phyloP scores from a whole-genome alignment of 2,797 vertebrate genomes.

The Ceryle rudis region DNA sequence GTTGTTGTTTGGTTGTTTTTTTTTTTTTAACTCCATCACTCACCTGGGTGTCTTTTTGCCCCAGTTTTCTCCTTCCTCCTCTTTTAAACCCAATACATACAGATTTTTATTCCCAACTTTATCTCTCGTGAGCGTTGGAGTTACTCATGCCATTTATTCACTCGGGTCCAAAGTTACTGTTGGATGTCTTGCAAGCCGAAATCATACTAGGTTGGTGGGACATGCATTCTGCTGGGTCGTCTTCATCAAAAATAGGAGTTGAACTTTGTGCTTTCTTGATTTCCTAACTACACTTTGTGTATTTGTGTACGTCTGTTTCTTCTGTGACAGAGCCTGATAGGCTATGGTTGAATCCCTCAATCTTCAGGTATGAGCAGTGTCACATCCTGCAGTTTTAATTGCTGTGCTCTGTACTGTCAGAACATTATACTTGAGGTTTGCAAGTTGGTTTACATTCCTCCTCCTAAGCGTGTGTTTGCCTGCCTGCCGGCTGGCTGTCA shows the following conservation, averaged over 20 bases:
- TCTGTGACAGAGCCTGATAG: neutral
- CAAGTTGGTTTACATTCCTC: conserved; percentile 40
- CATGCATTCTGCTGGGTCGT: neutral
- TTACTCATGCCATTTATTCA: neutral
- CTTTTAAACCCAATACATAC: neutral
- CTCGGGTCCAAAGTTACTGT: neutral
- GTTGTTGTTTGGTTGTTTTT: neutral
- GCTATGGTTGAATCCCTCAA: conserved; percentile 11
- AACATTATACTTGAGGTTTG: conserved; percentile 10
- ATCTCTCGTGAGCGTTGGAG: neutral
- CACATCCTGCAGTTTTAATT: conserved; percentile 68
- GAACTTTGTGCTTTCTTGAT: neutral
- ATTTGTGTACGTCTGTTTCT: neutral
- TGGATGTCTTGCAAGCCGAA: neutral
- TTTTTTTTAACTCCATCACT: neutral
- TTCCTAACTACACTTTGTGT: neutral
- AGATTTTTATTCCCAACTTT: neutral
- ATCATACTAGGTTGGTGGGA: neutral
- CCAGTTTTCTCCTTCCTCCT: neutral
- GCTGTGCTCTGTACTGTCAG: neutral
- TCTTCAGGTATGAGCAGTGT: conserved; percentile 50
- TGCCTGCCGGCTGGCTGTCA: neutral
- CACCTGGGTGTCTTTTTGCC: neutral
- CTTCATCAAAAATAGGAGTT: neutral
- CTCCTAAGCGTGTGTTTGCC: neutral